phyloP scores from a whole-genome alignment of 92 coral and sea anemone species.

The Nematostella vectensis region DNA sequence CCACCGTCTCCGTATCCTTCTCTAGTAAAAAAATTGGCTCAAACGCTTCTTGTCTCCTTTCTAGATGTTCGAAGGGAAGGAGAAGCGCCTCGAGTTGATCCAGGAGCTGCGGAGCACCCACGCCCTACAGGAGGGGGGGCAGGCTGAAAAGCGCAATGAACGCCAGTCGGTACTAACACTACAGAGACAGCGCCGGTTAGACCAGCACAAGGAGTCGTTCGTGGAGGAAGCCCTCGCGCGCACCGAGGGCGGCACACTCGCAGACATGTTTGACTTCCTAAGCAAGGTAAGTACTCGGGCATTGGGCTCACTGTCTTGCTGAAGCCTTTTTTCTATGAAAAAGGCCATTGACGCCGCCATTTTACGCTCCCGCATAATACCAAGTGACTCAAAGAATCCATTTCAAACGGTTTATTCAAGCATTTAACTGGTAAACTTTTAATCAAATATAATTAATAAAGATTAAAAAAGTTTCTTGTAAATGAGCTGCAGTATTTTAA shows the following conservation, averaged over 20 bases:
- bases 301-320: not conserved
- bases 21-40: no score
- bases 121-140: conserved; percentile 92
- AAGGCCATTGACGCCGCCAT: no score
- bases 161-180: conserved; percentile 81
- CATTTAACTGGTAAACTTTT: no score
- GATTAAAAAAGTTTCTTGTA: no score
- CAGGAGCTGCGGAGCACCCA: conserved; percentile 96
- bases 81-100: conserved; percentile 86
- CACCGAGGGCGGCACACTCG: conserved; percentile 87
- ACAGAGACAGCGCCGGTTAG: conserved; percentile 90
- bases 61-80: conserved; percentile 98
- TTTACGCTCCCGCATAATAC: no score
- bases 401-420: no score
- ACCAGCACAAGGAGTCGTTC: conserved; percentile 94
- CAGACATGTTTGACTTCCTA: conserved; percentile 95
- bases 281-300: conserved; percentile 68
- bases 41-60: not conserved
- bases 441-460: no score
- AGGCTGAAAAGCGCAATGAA: conserved; percentile 77
- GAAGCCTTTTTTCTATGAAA: no score
- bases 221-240: conserved; percentile 88
- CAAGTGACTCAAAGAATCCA: no score
- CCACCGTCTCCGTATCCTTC: no score
- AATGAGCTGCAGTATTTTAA: no score